Conservation (phyloP, 2,113 vertebrate genomes). For the Brevimyrus niger region DNA sequence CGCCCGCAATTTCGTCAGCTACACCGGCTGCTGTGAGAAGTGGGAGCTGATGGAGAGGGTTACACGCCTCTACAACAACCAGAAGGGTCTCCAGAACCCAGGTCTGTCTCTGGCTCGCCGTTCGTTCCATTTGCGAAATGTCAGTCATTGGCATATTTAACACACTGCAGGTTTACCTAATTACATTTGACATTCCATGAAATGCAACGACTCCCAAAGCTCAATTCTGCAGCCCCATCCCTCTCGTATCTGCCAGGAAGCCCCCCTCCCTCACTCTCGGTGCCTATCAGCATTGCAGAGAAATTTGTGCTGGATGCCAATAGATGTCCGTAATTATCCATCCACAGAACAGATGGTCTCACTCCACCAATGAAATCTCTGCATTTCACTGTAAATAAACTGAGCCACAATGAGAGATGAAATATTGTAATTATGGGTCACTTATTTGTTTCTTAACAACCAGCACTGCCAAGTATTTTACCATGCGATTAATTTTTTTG, state of each 20-base stretch:
- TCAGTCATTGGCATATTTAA: background rate
- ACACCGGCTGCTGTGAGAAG: conserved; percentile 97
- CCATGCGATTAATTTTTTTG: background rate
- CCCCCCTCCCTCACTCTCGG: background rate
- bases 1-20: conserved; percentile 91
- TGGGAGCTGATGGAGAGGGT: conserved; percentile 96
- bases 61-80: conserved; percentile 78
- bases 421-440: background rate
- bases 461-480: background rate
- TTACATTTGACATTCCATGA: background rate
- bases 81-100: conserved; percentile 70
- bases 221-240: background rate
- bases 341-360: background rate
- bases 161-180: background rate
- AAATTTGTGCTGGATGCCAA: background rate
- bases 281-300: background rate
- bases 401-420: background rate
- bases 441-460: background rate
- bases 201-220: background rate
- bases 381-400: background rate
- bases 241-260: background rate
- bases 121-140: background rate
- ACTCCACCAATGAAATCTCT: background rate
- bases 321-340: background rate
- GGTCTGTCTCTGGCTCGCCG: conserved; percentile 47